Evolutionary conservation across 2,797 vertebrate genomes (phyloP).

Genomic region (Sebastes elongatus): DNA sequence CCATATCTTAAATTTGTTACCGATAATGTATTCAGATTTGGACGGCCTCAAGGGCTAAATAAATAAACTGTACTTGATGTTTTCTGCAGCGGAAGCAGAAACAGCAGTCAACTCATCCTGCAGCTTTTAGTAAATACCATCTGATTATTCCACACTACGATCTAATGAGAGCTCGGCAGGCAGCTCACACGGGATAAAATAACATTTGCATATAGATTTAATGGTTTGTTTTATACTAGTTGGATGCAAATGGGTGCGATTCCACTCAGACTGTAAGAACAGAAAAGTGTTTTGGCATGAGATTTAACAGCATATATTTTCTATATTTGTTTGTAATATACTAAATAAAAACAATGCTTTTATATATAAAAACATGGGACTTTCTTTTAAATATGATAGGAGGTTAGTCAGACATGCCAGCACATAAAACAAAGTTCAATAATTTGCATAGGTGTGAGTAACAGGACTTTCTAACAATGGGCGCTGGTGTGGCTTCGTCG

Average conservation of each 20-base stretch:
- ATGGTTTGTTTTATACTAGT: not conserved
- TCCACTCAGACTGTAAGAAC: not conserved
- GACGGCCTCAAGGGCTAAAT: not conserved
- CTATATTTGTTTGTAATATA: not conserved
- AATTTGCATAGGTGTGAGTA: not conserved
- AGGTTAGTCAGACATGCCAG: not conserved
- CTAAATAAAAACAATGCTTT: not conserved
- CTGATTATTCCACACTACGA: not conserved
- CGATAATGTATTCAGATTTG: slow-evolving; percentile 1
- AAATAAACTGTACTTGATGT: not conserved
- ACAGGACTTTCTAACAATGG: slow-evolving; percentile 17
- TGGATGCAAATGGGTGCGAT: not conserved
- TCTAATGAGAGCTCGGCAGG: slow-evolving; percentile 5
- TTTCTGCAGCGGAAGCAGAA: slow-evolving; percentile 5
- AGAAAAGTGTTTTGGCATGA: not conserved
- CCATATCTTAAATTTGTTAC: not conserved
- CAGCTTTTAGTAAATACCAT: not conserved
- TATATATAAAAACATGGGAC: not conserved
- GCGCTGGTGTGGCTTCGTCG: not conserved
- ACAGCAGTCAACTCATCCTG: not conserved
- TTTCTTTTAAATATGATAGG: not conserved
- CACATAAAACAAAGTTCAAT: not conserved
- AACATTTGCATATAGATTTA: slow-evolving; percentile 9
- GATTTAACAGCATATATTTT: not conserved
- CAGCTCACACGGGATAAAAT: not conserved